phyloP scores from a whole-genome alignment of 2,797 vertebrate genomes.

The Orientallactaga sibirica region DNA sequence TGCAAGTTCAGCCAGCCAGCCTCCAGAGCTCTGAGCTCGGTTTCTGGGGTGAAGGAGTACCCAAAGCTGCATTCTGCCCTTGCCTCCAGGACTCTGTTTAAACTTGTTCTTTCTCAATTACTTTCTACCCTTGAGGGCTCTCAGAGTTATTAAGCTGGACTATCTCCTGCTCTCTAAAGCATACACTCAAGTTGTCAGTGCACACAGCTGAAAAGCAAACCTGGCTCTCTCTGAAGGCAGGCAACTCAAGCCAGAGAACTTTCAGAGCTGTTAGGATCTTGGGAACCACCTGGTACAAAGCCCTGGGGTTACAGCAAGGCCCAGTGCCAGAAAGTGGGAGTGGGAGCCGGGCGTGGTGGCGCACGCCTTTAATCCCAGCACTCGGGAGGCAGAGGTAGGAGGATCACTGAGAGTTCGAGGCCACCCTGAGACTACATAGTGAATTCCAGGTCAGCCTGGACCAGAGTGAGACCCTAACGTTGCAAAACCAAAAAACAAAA shows the following conservation, averaged over 20 bases:
- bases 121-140: background rate
- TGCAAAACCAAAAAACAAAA: too few species aligned
- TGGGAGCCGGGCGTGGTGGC: too few species aligned
- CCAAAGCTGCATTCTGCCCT: background rate
- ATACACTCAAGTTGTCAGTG: background rate
- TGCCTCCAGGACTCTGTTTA: background rate
- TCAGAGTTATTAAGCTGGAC: background rate
- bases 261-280: background rate
- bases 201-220: slow-evolving; percentile 45
- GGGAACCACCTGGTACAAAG: background rate
- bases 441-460: too few species aligned
- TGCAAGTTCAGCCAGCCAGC: background rate
- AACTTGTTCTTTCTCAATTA: slow-evolving; percentile 52
- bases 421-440: too few species aligned
- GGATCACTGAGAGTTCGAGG: too few species aligned
- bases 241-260: background rate
- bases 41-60: background rate
- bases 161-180: slow-evolving; percentile 31
- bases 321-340: background rate
- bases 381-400: too few species aligned
- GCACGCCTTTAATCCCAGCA: too few species aligned
- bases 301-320: background rate
- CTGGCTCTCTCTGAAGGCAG: background rate
- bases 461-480: too few species aligned
- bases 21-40: background rate